phyloP scores from a whole-genome alignment of 2,797 vertebrate genomes.

The Buceros bicornis region DNA sequence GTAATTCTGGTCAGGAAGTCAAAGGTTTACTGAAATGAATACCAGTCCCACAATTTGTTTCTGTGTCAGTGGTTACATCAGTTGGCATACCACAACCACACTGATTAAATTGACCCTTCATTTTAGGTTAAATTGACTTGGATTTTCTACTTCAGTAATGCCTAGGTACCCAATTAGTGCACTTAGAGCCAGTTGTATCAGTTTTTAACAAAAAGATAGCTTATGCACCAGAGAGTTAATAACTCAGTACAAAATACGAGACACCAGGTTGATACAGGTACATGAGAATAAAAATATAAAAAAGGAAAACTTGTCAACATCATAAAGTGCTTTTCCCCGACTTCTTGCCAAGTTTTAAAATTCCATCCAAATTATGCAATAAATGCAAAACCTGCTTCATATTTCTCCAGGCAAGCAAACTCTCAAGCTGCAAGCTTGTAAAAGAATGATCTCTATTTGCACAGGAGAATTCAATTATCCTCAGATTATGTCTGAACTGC shows the following conservation, averaged over 20 bases:
- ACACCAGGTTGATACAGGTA: not conserved
- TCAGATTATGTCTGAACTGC: not conserved
- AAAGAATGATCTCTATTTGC: not conserved
- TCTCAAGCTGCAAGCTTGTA: not conserved
- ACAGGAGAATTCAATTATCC: not conserved
- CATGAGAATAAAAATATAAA: not conserved
- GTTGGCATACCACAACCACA: not conserved
- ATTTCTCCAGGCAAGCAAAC: not conserved
- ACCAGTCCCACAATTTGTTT: not conserved
- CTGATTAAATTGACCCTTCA: not conserved
- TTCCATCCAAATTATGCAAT: not conserved
- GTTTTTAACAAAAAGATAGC: not conserved
- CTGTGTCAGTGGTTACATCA: slow-evolving; percentile 17
- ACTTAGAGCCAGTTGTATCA: not conserved
- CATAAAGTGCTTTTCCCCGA: not conserved
- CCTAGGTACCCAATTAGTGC: not conserved
- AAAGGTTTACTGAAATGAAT: not conserved
- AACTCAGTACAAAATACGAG: not conserved
- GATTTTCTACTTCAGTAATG: slow-evolving; percentile 28
- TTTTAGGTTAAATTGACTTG: slow-evolving; percentile 6
- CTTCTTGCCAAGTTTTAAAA: not conserved
- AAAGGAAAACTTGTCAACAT: not conserved
- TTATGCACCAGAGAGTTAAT: not conserved
- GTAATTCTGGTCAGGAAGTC: not conserved
- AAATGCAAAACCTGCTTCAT: not conserved